Percentiles rank a stretch among this genome's conserved stretches.
Evolutionary conservation across 2,113 vertebrate species (phyloP).

Genomic region (Okapia johnstoni): DNA sequence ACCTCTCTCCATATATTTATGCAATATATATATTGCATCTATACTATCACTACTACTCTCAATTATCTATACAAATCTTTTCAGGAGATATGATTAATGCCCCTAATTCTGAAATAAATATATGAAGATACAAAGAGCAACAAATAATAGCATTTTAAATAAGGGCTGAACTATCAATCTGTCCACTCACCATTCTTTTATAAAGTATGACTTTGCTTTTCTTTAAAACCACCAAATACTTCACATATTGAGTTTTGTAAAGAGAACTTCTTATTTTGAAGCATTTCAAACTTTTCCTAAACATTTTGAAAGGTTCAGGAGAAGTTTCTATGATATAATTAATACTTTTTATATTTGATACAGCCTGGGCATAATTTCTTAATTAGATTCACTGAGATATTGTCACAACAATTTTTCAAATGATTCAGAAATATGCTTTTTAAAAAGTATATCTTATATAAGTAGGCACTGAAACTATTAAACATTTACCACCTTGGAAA

Average conservation of each 20-base stretch:
- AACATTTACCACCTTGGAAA: neutral
- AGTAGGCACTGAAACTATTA: neutral
- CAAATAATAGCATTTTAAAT: neutral
- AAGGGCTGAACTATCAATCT: neutral
- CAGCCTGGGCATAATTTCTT: neutral
- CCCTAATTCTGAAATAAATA: neutral
- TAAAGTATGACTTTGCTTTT: neutral
- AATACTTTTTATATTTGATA: neutral
- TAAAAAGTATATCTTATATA: neutral
- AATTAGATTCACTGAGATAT: neutral
- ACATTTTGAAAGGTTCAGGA: neutral
- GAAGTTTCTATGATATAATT: neutral
- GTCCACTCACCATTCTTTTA: neutral
- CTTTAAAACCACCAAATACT: neutral
- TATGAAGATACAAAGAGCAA: neutral
- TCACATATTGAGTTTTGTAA: neutral
- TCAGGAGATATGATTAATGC: neutral
- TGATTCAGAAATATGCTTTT: neutral
- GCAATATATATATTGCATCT: neutral
- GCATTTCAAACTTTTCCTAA: neutral
- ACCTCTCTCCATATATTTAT: neutral
- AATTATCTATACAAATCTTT: neutral
- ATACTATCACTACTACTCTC: neutral
- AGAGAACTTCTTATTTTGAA: neutral
- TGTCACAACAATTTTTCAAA: neutral